Percentiles rank a stretch among this genome's conserved stretches.
Evolutionary conservation across 1,140 invertebrate genomes (phyloP).

Genomic region (Camponotus pennsylvanicus): DNA sequence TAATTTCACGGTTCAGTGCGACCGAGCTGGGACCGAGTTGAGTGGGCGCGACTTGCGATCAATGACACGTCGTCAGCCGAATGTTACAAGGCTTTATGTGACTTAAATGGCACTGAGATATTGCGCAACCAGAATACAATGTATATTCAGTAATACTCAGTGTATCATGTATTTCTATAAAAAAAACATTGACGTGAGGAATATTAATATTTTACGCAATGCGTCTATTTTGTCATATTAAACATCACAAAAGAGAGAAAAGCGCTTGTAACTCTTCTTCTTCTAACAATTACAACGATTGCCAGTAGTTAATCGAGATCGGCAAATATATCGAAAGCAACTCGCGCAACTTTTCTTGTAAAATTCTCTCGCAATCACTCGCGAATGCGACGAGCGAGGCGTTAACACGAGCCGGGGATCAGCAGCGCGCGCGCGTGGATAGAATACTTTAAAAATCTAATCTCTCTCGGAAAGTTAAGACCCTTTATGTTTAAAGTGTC

Average conservation of each 20-base stretch:
- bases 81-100: not conserved
- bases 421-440: not conserved
- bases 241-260: not conserved
- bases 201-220: not conserved
- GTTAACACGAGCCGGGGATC: conserved; percentile 37
- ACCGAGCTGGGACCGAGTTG: conserved; percentile 4
- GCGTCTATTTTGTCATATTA: not conserved
- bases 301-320: not conserved
- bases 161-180: not conserved
- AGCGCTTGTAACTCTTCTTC: not conserved
- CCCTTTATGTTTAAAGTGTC: conserved; percentile 65
- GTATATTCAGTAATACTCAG: too few relatives aligned
- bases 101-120: conserved; percentile 19
- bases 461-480: conserved; percentile 49
- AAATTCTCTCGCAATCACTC: not conserved
- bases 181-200: not conserved
- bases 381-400: not conserved
- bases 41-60: conserved; percentile 62
- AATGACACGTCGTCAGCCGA: conserved; percentile 47
- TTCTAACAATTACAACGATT: not conserved
- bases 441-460: conserved; percentile 66
- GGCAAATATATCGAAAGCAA: not conserved
- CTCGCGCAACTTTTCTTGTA: not conserved
- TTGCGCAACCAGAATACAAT: not conserved
- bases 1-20: conserved; percentile 70